Percentiles rank a stretch among this genome's conserved stretches.
Conservation (phyloP, 2,113 vertebrate genomes). For the Sporophila hypoxantha region DNA sequence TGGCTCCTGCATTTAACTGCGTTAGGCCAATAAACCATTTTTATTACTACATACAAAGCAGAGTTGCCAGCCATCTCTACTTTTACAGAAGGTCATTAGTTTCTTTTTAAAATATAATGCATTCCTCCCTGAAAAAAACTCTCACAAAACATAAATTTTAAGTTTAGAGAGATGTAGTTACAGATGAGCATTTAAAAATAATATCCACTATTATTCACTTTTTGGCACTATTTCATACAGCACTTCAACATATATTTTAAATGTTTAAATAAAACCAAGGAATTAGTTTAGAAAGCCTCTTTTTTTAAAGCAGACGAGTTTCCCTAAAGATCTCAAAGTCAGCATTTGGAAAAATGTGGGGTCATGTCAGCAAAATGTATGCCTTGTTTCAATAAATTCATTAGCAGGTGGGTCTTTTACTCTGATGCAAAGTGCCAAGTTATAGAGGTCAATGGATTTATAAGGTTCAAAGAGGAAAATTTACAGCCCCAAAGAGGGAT, state of each 20-base stretch:
- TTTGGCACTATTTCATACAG: slow-evolving; percentile 45
- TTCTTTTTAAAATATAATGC: slow-evolving; percentile 47
- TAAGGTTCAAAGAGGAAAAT: slow-evolving; percentile 40
- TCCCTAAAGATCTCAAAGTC: not conserved
- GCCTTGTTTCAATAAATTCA: slow-evolving; percentile 45
- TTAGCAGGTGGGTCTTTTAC: slow-evolving; percentile 41
- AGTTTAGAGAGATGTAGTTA: slow-evolving; percentile 29
- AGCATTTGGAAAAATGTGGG: not conserved
- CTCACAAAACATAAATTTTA: slow-evolving; percentile 55
- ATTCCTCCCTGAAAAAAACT: slow-evolving; percentile 33
- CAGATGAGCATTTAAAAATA: slow-evolving; percentile 49
- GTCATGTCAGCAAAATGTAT: not conserved
- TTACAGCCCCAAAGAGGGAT: not conserved
- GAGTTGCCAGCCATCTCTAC: slow-evolving; percentile 49
- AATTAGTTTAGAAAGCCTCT: not conserved
- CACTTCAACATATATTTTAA: slow-evolving; percentile 39
- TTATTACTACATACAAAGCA: slow-evolving; percentile 64
- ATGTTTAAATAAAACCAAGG: slow-evolving; percentile 28
- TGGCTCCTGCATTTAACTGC: slow-evolving; percentile 40
- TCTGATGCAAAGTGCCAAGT: slow-evolving; percentile 36
- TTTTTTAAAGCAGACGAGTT: not conserved
- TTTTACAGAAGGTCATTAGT: slow-evolving; percentile 66
- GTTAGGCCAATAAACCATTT: slow-evolving; percentile 68
- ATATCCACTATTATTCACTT: slow-evolving; percentile 45
- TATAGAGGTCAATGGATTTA: slow-evolving; percentile 45